Base-by-base conservation (phyloP, 2,113 vertebrate species). In the Dasyurus viverrinus region DNA sequence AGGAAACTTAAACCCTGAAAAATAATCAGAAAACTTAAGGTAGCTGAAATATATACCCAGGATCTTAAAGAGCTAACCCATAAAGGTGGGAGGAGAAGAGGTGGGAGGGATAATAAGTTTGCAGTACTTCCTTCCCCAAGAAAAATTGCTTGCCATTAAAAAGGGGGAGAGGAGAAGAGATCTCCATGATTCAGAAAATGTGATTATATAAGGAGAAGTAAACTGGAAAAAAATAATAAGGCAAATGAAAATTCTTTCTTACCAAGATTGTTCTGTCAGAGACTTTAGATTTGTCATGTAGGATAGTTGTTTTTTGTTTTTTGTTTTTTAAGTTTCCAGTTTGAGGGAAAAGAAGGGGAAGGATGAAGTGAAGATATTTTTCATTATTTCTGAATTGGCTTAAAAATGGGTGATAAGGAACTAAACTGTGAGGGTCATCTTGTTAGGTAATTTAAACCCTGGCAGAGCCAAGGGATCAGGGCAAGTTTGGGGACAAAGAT, bases 391-490 rank as follows among this genome's bases (percentile, higher is more conserved):
- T 92, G 89, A 93, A 90, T 92, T 93, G 54, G 90, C 89, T 93
- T 94, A 90, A 94, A 96, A 94, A 11, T 91, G 96, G n/a, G 54
- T 54, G 90, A 93, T 48, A 53, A 91, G 25, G 27, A 93, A 53
- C 6, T n/a, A 23, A 91, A 76, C 46, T n/a, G 30, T 84, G 50
- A 90, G 36, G 89, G 27, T 14, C n/a, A 91, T 7, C 7, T 19
- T 42, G 16, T 84, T 42, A 42, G n/a, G 50, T 25, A 95, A 8
- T 2, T 53, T 89, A 93, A 22, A 91, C 30, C 36, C 57, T 27
- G 54, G 12, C 53, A 89, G 50, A 97, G 36, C 3, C 93, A 89
- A 54, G 3, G 53, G 91, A 50, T 6, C 4, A 46, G 24, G 68
- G 11, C 89, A 91, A 91, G 8, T 89, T 90, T n/a, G 57, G 84